Conservation (phyloP, 2,888 invertebrate species). For the Apeira syringaria region DNA sequence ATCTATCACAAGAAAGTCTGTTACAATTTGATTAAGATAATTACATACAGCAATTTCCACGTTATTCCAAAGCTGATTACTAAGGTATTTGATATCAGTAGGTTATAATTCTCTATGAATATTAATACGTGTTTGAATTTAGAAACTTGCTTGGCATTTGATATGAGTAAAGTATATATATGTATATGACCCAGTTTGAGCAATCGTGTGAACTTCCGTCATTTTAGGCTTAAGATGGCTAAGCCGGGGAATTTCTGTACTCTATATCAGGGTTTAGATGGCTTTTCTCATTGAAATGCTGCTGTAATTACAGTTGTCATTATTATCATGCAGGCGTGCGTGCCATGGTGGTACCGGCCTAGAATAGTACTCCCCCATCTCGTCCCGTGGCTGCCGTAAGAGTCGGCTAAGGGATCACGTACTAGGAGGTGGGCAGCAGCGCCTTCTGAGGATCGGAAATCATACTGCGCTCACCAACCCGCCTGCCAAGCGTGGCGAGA, state of each 20-base stretch:
- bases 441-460: no score
- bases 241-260: no score
- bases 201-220: slow-evolving; percentile 1
- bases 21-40: background rate
- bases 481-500: no score
- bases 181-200: slow-evolving; percentile 23
- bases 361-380: no score
- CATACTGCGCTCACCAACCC: no score
- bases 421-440: no score
- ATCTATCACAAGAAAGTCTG: no score
- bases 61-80: slow-evolving; percentile 18
- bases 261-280: background rate
- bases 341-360: no score
- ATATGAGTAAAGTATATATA: slow-evolving; percentile 21
- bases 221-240: background rate
- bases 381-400: no score
- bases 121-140: slow-evolving; percentile 28
- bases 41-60: background rate
- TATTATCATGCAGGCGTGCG: no score
- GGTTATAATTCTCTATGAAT: slow-evolving; percentile 31
- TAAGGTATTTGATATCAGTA: slow-evolving; percentile 21
- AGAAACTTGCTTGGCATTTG: slow-evolving; percentile 19
- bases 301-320: background rate
- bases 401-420: no score
- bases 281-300: background rate